Evolutionary conservation across 2,113 vertebrate genomes (phyloP), one percentile per base, ranked within the genome.

Genomic region (Pandion haliaetus): DNA sequence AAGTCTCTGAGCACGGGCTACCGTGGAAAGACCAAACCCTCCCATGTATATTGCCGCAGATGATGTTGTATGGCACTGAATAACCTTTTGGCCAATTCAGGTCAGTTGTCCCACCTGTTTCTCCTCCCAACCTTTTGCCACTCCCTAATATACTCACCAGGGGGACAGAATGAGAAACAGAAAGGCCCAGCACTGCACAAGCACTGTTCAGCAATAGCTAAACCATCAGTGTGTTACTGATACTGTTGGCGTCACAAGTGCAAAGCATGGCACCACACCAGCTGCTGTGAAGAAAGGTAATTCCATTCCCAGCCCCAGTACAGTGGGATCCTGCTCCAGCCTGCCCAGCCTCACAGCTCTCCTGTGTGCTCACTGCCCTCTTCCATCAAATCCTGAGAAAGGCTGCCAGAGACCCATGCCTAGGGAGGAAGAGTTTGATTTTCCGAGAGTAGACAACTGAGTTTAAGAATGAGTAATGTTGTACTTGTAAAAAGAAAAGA

Each of bases 401-500:
- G 25, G 28, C 63, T 91, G 62, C 54, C 74, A 42, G 52, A 69
- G n/a, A 24, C 6, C 26, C 38, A 9, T 5, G 34, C 42, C 67
- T n/a, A 28, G 16, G 50, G 34, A 80, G 3, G 59, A 7, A 69
- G 42, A 28, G 31, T 16, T 69, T 86, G 92, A 82, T 88, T 86
- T 83, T 91, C 74, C 20, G n/a, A 77, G 45, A 78, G 38, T 1
- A 90, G 45, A 62, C 87, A 96, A 86, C 66, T 34, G 55, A 90
- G 69, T 83, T 90, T 52, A 92, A 69, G 17, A 77, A 86, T 81
- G 55, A 96, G 55, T 55, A 77, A 95, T 67, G 63, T 61, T 47
- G 24, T 36, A 31, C 72, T 79, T 78, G 44, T 84, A 82, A 85
- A 89, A 95, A 89, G 65, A 73, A 93, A 86, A 76, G 21, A 89